Evolutionary conservation across 2,113 vertebrate genomes (phyloP).

Genomic region (Dicerorhinus sumatrensis): DNA sequence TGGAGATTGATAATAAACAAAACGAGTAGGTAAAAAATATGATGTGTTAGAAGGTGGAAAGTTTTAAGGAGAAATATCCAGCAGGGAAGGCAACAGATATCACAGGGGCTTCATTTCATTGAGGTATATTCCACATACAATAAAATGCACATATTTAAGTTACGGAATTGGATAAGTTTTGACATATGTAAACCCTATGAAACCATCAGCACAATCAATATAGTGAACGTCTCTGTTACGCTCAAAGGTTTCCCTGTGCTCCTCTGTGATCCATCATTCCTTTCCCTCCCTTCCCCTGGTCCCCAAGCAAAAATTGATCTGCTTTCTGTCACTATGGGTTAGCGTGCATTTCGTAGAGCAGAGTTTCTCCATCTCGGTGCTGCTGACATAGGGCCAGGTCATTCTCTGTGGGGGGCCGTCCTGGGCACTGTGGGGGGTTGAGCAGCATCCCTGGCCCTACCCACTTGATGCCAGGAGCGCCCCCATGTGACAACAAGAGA

Average conservation of each 20-base stretch:
- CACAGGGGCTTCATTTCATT: background rate
- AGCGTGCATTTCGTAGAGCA: background rate
- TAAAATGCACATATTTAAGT: background rate
- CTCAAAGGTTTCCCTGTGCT: background rate
- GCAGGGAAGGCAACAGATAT: background rate
- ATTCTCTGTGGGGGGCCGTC: background rate
- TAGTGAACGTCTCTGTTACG: background rate
- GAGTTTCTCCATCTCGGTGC: background rate
- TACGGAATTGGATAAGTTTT: background rate
- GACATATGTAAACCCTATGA: background rate
- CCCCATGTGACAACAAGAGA: background rate
- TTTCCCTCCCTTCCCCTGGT: background rate
- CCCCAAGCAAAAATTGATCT: background rate
- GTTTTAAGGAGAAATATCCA: background rate
- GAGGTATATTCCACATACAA: background rate
- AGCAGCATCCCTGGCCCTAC: background rate
- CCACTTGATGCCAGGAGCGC: background rate
- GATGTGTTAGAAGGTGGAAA: background rate
- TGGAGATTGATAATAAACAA: background rate
- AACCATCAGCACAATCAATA: background rate
- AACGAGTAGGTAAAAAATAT: background rate
- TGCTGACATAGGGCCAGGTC: background rate
- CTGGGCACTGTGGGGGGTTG: background rate
- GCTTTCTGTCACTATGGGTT: background rate
- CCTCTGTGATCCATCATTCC: background rate